Percentiles rank a stretch among this genome's conserved stretches.
These are phyloP conservation scores for Nemopilema nomurai DNA, from an alignment of 30 jellyfish, hydroid and myxozoan species.

Conservation along the genomic window DNA sequence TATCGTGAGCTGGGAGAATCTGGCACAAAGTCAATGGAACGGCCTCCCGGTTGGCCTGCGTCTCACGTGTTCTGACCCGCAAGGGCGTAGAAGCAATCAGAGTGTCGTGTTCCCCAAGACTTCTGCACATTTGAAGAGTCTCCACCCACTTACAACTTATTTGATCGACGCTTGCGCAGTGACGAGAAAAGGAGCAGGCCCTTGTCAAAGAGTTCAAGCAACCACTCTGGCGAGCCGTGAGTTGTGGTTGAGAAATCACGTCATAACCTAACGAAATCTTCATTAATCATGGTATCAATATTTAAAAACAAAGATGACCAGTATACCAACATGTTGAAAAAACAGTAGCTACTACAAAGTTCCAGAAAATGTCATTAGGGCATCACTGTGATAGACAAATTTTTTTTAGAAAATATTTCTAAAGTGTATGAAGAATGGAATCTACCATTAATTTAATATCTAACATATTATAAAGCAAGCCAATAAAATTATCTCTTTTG, in stretches of 20 bases:
- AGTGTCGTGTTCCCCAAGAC: conserved; percentile 3
- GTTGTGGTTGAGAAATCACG: neutral
- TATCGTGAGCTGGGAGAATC: conserved; percentile 38
- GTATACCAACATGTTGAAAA: no score
- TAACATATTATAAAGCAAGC: no score
- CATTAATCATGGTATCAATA: no score
- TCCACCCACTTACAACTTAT: conserved; percentile 46
- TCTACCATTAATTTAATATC: no score
- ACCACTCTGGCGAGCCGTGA: conserved; percentile 37
- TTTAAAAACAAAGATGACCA: no score
- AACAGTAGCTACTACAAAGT: no score
- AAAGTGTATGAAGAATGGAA: no score
- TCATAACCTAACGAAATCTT: no score
- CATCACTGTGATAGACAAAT: no score
- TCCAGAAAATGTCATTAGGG: no score
- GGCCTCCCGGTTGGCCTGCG: conserved; percentile 22
- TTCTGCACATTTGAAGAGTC: neutral
- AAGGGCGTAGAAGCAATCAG: neutral
- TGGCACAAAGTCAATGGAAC: conserved; percentile 13
- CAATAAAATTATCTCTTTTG: neutral
- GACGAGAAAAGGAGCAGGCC: conserved; percentile 55
- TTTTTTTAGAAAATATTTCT: no score
- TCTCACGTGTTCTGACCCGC: neutral
- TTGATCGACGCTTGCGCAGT: conserved; percentile 40
- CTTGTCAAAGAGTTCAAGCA: conserved; percentile 46